Base-by-base conservation (phyloP, 2,888 invertebrate species). In the Campoletis raptor region DNA sequence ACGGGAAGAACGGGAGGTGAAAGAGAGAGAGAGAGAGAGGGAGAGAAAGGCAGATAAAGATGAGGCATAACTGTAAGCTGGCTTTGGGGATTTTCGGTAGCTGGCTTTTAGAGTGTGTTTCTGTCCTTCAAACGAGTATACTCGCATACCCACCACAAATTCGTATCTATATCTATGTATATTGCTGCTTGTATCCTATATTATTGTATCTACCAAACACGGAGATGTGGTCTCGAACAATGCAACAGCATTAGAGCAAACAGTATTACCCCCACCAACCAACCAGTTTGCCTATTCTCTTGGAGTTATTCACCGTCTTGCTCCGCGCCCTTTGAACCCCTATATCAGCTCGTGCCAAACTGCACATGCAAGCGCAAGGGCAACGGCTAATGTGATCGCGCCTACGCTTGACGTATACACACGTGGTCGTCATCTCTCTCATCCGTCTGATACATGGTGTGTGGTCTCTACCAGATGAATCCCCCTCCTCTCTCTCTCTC, bases 211-310 rank as follows among this genome's bases (percentile, higher is more conserved):
- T 57, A 18, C n/a, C 57, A 54, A 42, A 57, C 30, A 21, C 30
- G 36, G 10, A 57, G 61, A 48, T 24, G 52, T 67, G 69, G 40
- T 18, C 18, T 66, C 30, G 48, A 48, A 76, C 83, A 83, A 83
- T 83, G 80, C 80, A 86, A 81, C 80, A 67, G 83, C 72, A 83
- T 86, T 81, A 80, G 61, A 82, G 69, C 74, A 54, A 78, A 76
- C 61, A 64, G 72, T 82, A 76, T 76, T 57, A 24, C 40, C 54
- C 69, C 76, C 48, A 61, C 72, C 70, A 61, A 10, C 21, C 6
- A 54, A 18, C 24, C 40, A 42, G 12, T 18, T 70, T 4, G 24
- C 8, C 66, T n/a, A 42, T 61, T 69, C 69, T 64, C 79, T 70
- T 74, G 61, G 61, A 42, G 72, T 80, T 73, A 72, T 45, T 81